Evolutionary conservation across 2,113 vertebrate genomes (phyloP).

Genomic region (Perca flavescens): DNA sequence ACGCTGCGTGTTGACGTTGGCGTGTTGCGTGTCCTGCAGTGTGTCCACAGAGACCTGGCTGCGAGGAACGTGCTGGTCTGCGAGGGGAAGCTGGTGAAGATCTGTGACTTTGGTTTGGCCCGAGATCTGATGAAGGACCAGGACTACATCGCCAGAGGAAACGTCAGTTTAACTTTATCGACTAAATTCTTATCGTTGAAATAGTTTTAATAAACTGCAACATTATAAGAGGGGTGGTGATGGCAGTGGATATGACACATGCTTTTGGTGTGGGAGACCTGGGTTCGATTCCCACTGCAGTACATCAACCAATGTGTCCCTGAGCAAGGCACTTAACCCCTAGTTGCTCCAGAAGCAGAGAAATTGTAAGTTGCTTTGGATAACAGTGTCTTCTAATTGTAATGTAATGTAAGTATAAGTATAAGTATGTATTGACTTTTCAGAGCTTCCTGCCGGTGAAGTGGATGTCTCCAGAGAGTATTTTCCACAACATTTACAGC

Average conservation of each 20-base stretch:
- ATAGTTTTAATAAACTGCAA: too few species aligned
- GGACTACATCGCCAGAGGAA: conserved; percentile 91
- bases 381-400: too few species aligned
- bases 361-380: too few species aligned
- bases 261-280: too few species aligned
- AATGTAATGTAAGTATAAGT: too few species aligned
- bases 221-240: too few species aligned
- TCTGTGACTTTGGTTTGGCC: conserved; percentile 90
- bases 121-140: conserved; percentile 89
- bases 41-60: conserved; percentile 91
- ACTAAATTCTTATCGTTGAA: neutral
- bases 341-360: too few species aligned
- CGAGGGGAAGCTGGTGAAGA: conserved; percentile 74
- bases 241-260: too few species aligned
- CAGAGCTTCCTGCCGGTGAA: conserved; percentile 74
- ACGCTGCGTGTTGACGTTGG: too few species aligned
- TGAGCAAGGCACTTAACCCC: too few species aligned
- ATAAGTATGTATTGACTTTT: neutral
- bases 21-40: conserved; percentile 64
- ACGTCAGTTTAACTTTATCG: conserved; percentile 79
- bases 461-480: conserved; percentile 82
- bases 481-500: conserved; percentile 92
- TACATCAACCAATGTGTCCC: too few species aligned
- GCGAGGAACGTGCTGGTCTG: conserved; percentile 75
- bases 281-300: too few species aligned